Evolutionary conservation across 2,113 vertebrate species (phyloP), one percentile per base, ranked within the genome.

Genomic region (Catharus fuscescens): DNA sequence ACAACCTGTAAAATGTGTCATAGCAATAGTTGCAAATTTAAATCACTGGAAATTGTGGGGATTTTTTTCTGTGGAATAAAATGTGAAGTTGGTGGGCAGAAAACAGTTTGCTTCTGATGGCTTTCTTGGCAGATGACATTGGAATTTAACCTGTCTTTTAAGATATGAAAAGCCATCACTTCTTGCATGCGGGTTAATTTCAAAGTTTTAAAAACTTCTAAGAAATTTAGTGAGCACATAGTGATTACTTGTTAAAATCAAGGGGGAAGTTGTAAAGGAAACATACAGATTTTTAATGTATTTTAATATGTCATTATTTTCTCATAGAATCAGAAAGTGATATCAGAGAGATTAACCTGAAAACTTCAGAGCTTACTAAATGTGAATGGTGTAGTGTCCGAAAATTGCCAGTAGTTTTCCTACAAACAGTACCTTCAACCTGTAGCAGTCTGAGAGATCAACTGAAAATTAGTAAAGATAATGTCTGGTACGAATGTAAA

Each of bases 371-470:
- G 96, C 98, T 99, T 94, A 98, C 98, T 86, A 98, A 98, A 97
- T 99, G 99, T 80, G 99, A 99, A 97, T 99, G 99, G 99, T 99
- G 99, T 96, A 98, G 97, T 83, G 98, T 99, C 47, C 97, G 98
- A 73, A 99, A 99, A 94, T 97, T 99, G 47, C 99, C 99, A 11
- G 99, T 99, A 40, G 96, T 99, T 67, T 99, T 99, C 96, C 98
- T 99, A 66, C 99, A 99, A 97, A 99, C 99, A 20, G 86, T 97
- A 12, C 97, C 97, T 16, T 79, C 94, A 18, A 98, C 99, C 95
- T 99, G 99, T 71, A 96, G 96, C 26, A 99, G 98, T 21, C 97
- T 99, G 72, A 99, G 98, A 70, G 71, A 98, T 11, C 98, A 99
- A n/a, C 98, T 99, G 67, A 97, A 98, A 87, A 99, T 99, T 98